Evolutionary conservation across 2,888 invertebrate species (phyloP), one percentile per base, ranked within the genome.

Genomic region (Ophion costatus): DNA sequence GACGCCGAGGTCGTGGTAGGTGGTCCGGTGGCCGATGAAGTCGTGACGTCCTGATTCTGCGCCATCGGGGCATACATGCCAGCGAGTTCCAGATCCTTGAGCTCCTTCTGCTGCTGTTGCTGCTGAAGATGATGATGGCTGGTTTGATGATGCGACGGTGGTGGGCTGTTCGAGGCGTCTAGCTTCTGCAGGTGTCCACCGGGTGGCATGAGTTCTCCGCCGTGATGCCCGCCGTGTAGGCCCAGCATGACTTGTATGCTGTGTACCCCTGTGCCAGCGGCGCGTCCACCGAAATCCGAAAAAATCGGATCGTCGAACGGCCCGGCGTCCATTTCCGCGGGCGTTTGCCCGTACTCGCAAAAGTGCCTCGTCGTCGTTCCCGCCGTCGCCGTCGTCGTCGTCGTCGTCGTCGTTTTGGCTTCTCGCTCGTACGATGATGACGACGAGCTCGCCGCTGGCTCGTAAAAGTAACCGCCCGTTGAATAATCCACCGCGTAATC

Each of bases 261-360:
- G 89, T 96, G 95, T 77, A 95, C 95, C 64, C 96, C 96, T 56
- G 94, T 94, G 2, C 94, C 94, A 87, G 94, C 94, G 61, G 57
- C 11, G 9, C 96, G 94, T 88, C 95, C 95, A 45, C 95, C 94
- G 91, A 97, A 97, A 94, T 97, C 97, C 88, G 95, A 95, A 93
- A 97, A 97, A 92, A 97, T 96, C 91, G 97, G 96, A 92, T 97
- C 97, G 92, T 97, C 98, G 94, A 97, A 95, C 45, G 95, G 95
- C 73, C 94, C 94, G 88, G 94, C 96, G 94, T 97, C 97, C 97
- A 97, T 96, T 94, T 94, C 77, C 42, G n/a, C 14, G 33, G 77
- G 24, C 33, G 67, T 73, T 73, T 87, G 81, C 63, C 71, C 78
- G 83, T 86, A 86, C 7, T 81, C 79, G 57, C 71, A 63, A 51